phyloP scores from a whole-genome alignment of 2,113 vertebrate species.

The Eptatretus burgeri region DNA sequence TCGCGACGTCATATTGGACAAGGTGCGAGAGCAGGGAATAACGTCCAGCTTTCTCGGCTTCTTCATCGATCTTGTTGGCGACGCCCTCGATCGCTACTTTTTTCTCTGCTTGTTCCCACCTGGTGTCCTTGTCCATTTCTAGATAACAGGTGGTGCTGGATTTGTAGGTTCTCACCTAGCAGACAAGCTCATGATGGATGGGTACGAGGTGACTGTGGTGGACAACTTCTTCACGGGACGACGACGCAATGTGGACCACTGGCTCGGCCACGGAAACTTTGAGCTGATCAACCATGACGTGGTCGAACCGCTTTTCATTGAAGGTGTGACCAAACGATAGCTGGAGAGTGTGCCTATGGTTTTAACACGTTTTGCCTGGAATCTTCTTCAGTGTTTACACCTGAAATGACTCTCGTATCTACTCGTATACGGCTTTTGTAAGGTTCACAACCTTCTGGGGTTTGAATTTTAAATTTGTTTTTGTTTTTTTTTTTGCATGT shows the following conservation, averaged over 20 bases:
- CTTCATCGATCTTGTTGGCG: no score
- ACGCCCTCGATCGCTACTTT: neutral
- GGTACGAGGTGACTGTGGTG: slow-evolving; percentile 91
- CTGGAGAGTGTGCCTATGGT: neutral
- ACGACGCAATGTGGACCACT: slow-evolving; percentile 94
- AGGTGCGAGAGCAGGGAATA: no score
- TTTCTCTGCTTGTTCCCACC: neutral
- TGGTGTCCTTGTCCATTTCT: slow-evolving; percentile 21
- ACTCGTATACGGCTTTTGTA: no score
- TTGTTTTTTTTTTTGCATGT: no score
- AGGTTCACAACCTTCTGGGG: no score
- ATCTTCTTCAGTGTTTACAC: no score
- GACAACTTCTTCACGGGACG: slow-evolving; percentile 99
- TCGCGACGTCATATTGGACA: no score
- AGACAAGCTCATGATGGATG: slow-evolving; percentile 99
- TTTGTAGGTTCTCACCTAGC: slow-evolving; percentile 95
- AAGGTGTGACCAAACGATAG: slow-evolving; percentile 27
- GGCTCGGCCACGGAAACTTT: slow-evolving; percentile 96
- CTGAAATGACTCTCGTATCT: no score
- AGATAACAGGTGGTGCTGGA: slow-evolving; percentile 91
- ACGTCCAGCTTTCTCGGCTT: no score
- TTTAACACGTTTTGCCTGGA: no score
- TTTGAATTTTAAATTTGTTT: no score
- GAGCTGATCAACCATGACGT: slow-evolving; percentile 97
- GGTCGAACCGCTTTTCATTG: slow-evolving; percentile 87